Evolutionary conservation across 2,113 vertebrate genomes (phyloP), one percentile per base, ranked within the genome.

Genomic region (Pitta sordida): DNA sequence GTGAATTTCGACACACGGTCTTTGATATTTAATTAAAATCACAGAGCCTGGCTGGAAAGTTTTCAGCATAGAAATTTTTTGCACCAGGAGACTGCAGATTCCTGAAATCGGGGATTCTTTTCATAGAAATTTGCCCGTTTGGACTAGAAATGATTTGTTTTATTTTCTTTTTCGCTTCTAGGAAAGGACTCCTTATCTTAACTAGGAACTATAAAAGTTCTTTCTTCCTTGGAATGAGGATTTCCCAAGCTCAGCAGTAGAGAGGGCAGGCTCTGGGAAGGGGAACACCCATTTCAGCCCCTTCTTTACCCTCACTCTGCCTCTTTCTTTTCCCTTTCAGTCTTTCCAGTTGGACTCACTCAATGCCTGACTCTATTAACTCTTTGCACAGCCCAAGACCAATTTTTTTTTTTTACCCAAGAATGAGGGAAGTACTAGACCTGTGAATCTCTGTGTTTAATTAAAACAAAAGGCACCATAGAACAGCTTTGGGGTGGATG

Each of bases 1-100:
- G 39, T 64, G 84, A 91, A 91, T 92, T 85, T 93, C 19, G 0
- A 92, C 84, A 92, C 91, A 87, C 7, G 0, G 39, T 39, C 78
- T 77, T 83, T 95, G 85, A 67, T 80, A 77, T 90, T 96, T 95
- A 94, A 96, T 96, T 96, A 94, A 94, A 96, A 95, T 94, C 93
- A 88, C 92, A 76, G 91, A 92, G 82, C 23, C 90, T 91, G 55
- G 32, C 60, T 95, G 93, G 92, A 86, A 84, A 88, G 29, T 90
- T 73, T 93, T 90, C 88, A 93, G 82, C 44, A 69, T 52, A 91
- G 67, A 41, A 30, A 2, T 2, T 75, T 83, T 82, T 83, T 83
- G n/a, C 49, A 32, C 8, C 0, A 0, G 20, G 69, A 88, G 51
- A 3, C 39, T 70, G 16, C 48, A 49, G 68, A 75, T 88, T 94